These are phyloP conservation scores for Morpho achilles DNA, from an alignment of 2,888 invertebrate genomes.

Conservation along the genomic window DNA sequence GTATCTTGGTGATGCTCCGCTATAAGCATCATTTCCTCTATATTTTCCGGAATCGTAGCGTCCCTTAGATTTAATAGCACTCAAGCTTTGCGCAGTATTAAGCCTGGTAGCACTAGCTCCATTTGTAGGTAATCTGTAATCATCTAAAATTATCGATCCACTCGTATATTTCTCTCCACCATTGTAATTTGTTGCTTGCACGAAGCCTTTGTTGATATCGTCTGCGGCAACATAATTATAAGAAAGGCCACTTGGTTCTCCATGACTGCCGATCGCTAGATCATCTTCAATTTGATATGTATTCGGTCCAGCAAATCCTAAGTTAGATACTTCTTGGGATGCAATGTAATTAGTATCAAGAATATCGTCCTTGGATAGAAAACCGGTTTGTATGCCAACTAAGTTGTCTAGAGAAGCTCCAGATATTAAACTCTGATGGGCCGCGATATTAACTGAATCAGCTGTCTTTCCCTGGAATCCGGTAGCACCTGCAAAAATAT, in stretches of 20 bases:
- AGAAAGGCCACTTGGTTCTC: constrained; percentile 29
- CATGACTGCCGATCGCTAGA: constrained; percentile 24
- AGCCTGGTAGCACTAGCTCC: constrained; percentile 13
- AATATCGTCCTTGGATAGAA: constrained; percentile 49
- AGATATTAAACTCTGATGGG: constrained; percentile 66
- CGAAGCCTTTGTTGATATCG: constrained; percentile 45
- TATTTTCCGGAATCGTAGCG: constrained; percentile 24
- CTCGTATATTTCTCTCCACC: constrained; percentile 54
- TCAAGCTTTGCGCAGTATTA: constrained; percentile 10
- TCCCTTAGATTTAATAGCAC: constrained; percentile 2
- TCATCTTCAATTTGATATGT: constrained; percentile 26
- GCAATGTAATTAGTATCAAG: constrained; percentile 62
- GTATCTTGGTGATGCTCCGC: constrained; percentile 24
- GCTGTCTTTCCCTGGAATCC: constrained; percentile 71
- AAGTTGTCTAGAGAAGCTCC: constrained; percentile 66
- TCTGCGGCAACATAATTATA: constrained; percentile 31
- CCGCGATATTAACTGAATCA: constrained; percentile 68
- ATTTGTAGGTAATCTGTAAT: constrained; percentile 45
- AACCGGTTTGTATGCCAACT: constrained; percentile 67
- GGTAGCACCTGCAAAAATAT: constrained; percentile 50
- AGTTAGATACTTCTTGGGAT: constrained; percentile 54
- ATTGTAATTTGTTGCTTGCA: constrained; percentile 53
- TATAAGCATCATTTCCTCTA: constrained; percentile 20
- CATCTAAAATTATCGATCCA: constrained; percentile 65
- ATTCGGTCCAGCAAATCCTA: constrained; percentile 25